phyloP scores from a whole-genome alignment of 2,113 vertebrate genomes.

The Odontophorus gujanensis region DNA sequence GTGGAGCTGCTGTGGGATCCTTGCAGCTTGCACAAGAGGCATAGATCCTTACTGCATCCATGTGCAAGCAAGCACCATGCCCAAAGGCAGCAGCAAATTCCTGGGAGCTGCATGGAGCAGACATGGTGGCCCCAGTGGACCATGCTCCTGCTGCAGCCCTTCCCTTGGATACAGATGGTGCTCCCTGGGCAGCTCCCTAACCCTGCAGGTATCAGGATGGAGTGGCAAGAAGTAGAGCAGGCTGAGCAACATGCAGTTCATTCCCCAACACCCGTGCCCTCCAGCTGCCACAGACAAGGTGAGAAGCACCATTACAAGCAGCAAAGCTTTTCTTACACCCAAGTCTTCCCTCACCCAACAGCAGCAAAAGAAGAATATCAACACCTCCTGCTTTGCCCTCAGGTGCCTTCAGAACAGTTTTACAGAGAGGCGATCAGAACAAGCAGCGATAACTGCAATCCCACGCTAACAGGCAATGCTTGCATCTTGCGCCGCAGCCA shows the following conservation, averaged over 20 bases:
- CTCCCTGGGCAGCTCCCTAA: background rate
- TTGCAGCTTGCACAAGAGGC: background rate
- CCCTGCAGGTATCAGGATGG: background rate
- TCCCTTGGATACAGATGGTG: background rate
- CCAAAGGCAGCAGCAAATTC: background rate
- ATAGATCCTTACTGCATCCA: rapidly evolving
- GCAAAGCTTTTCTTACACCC: background rate
- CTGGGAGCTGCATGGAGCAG: background rate
- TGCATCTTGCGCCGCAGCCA: background rate
- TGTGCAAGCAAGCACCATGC: rapidly evolving
- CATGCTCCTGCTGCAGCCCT: background rate
- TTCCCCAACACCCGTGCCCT: background rate
- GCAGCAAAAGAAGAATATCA: background rate
- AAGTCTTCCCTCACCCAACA: background rate
- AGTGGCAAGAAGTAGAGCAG: background rate
- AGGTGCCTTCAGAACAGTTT: constrained; percentile 27
- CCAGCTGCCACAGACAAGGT: background rate
- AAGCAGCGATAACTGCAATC: background rate
- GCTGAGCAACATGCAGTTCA: background rate
- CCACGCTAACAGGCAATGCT: background rate
- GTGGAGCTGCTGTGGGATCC: background rate
- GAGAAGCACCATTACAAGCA: background rate
- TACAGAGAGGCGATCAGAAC: background rate
- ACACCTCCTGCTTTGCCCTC: constrained; percentile 10
- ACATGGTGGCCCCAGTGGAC: background rate